Conservation (phyloP, 1,140 invertebrate species). For the Drosophila equinoxialis region DNA sequence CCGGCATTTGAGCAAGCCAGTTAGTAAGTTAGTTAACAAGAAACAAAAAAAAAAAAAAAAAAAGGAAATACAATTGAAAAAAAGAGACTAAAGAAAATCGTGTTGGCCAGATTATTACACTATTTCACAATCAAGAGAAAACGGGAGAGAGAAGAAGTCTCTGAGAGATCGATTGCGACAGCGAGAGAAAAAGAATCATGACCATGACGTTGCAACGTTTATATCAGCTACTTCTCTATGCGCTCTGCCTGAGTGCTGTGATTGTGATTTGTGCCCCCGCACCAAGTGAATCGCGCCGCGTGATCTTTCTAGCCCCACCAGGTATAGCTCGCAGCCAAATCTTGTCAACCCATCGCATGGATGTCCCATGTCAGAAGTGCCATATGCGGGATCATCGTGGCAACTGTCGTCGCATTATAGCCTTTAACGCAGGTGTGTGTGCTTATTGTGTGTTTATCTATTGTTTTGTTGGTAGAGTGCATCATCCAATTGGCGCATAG, state of each 20-base stretch:
- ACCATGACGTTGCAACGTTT: constrained; percentile 49
- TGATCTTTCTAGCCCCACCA: constrained; percentile 71
- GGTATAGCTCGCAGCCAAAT: constrained; percentile 66
- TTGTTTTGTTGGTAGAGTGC: neutral
- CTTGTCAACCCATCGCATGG: constrained; percentile 56
- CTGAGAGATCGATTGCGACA: neutral
- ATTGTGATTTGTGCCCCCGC: constrained; percentile 58
- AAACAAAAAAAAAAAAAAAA: neutral
- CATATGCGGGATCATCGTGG: constrained; percentile 79
- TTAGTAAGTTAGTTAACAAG: constrained; percentile 37
- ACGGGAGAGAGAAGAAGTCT: neutral
- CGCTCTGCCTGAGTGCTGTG: constrained; percentile 50
- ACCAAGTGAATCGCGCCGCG: constrained; percentile 63
- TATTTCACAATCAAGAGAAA: constrained; percentile 32
- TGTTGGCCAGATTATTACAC: constrained; percentile 38
- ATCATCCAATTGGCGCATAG: neutral
- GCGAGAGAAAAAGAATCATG: constrained; percentile 9
- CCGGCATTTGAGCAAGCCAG: constrained; percentile 67
- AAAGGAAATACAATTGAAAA: neutral
- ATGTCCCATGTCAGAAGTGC: constrained; percentile 68
- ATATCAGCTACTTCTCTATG: constrained; percentile 55
- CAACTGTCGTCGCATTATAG: constrained; percentile 69
- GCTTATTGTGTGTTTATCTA: constrained; percentile 13
- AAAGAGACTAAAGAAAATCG: neutral
- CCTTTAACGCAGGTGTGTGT: constrained; percentile 65